These are phyloP conservation scores for Andrena camellia DNA, from an alignment of 2,888 invertebrate genomes.

Conservation along the genomic window DNA sequence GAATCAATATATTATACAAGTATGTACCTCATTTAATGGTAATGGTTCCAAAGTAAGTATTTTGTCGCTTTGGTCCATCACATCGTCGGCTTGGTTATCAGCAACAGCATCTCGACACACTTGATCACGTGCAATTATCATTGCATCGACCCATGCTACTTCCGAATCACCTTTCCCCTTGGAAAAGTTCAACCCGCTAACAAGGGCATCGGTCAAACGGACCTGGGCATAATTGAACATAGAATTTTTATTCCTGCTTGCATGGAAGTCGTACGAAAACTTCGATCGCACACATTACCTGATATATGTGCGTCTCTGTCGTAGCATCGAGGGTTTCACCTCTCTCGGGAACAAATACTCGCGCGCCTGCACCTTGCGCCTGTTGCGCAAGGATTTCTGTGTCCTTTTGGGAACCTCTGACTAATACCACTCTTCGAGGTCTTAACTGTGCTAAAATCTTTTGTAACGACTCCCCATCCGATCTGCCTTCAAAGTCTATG, in stretches of 20 bases:
- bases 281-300: constrained; percentile 87
- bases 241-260: neutral
- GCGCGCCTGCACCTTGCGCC: constrained; percentile 89
- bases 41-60: constrained; percentile 90
- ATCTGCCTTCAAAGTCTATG: constrained; percentile 98
- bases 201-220: constrained; percentile 95
- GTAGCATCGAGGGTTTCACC: constrained; percentile 97
- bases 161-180: constrained; percentile 95
- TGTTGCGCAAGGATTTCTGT: constrained; percentile 90
- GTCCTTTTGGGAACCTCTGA: constrained; percentile 90
- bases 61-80: constrained; percentile 85
- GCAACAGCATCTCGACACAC: constrained; percentile 87
- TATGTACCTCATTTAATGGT: constrained; percentile 84
- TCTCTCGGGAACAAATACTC: constrained; percentile 93
- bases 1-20: too few relatives aligned
- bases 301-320: constrained; percentile 98
- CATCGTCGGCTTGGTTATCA: constrained; percentile 85
- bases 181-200: constrained; percentile 94
- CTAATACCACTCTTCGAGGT: constrained; percentile 89
- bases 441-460: constrained; percentile 89
- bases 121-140: constrained; percentile 87
- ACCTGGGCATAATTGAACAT: constrained; percentile 87
- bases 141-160: constrained; percentile 97
- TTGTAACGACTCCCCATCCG: constrained; percentile 93
- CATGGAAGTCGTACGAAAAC: neutral